phyloP scores from a whole-genome alignment of 2,888 invertebrate species.

The Charanyca ferruginea region DNA sequence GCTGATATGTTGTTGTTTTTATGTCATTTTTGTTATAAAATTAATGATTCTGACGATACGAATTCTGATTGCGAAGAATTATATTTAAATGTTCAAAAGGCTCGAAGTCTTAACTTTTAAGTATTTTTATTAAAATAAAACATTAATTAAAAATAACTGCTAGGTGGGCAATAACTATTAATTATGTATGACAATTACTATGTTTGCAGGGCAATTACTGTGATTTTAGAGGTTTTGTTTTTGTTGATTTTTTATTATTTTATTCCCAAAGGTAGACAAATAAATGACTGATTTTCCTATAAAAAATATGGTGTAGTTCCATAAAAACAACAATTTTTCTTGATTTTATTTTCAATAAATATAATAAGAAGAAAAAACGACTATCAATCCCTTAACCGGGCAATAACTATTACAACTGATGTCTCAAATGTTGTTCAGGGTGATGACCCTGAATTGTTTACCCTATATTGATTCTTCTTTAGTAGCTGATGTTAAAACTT shows the following conservation, averaged over 20 bases:
- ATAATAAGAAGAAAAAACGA: neutral
- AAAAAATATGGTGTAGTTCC: neutral
- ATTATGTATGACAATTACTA: neutral
- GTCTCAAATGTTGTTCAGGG: too few relatives aligned
- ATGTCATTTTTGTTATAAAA: conserved; percentile 1
- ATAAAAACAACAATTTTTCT: neutral
- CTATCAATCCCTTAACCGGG: neutral
- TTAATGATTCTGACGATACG: neutral
- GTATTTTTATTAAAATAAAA: neutral
- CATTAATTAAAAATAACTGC: neutral
- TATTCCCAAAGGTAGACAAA: neutral
- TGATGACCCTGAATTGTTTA: too few relatives aligned
- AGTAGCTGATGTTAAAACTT: too few relatives aligned
- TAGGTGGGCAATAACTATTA: neutral
- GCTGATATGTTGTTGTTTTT: conserved; percentile 2
- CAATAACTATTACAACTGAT: neutral
- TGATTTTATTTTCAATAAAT: neutral
- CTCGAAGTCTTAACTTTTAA: neutral
- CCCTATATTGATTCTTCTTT: too few relatives aligned
- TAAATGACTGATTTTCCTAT: neutral
- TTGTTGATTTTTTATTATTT: neutral
- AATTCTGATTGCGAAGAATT: conserved; percentile 6
- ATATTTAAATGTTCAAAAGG: conserved; percentile 10
- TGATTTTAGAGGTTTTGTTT: neutral
- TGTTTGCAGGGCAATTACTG: neutral